Evolutionary conservation across 2,888 invertebrate species (phyloP), one percentile per base, ranked within the genome.

Genomic region (Tetragonula carbonaria): DNA sequence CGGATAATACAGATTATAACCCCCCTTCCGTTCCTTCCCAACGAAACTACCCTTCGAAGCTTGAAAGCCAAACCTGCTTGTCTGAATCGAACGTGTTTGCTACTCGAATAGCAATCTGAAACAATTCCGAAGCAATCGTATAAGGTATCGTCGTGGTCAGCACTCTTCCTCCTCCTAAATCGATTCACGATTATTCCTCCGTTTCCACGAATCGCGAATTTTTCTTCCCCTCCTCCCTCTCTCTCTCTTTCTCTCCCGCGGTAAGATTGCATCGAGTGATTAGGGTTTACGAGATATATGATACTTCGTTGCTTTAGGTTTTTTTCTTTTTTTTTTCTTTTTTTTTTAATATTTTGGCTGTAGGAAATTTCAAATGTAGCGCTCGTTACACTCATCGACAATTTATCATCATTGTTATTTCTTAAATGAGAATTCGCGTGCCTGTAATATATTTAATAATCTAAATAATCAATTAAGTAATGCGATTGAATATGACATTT

Each of bases 1-100:
- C 92, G 93, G 94, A 94, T 94, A 93, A 94, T 94, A 94, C 93
- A 93, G 94, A 94, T 94, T 94, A 94, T 90, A 91, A 91, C 89
- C 90, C 45, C 90, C 92, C 87, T 74, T 78, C 75, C 78, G 73
- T 74, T 79, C 82, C 85, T 82, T 71, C 82, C 65, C 85, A 66
- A 77, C 78, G 82, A 84, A 80, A 75, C 83, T 70, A 83, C 89
- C 88, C 86, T 86, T 85, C 89, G 76, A 2, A 66, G 80, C 79
- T 65, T 62, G 74, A 68, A 76, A 72, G 59, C 87, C 85, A 84
- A 87, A 87, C 87, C 83, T 74, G 76, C 84, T 88, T 80, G 86
- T 78, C 85, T 79, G 86, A 85, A 88, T 87, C 82, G 90, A 90
- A 91, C 90, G 92, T 90, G 92, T 93, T 92, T 93, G 90, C 92